Percentiles rank a stretch among this genome's conserved stretches.
Evolutionary conservation across 2,888 invertebrate genomes (phyloP).

Genomic region (Crematogaster levior): DNA sequence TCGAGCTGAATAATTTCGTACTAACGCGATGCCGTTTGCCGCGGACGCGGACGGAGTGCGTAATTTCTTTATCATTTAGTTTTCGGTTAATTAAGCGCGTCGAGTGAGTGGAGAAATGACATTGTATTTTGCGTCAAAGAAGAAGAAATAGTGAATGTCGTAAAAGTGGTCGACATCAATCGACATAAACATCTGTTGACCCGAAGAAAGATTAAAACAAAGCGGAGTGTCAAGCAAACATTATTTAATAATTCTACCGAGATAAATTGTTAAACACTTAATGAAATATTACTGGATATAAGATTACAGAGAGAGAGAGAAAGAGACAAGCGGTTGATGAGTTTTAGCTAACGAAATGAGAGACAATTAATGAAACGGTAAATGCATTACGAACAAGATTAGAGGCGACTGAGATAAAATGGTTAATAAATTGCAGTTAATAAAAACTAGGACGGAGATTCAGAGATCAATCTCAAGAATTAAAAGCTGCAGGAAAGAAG

Average conservation of each 20-base stretch:
- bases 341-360: conserved; percentile 2
- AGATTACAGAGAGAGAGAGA: background rate
- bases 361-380: conserved; percentile 8
- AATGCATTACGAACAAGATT: conserved; percentile 5
- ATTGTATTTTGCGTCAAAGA: background rate
- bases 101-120: background rate
- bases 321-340: conserved; percentile 11
- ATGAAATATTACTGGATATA: background rate
- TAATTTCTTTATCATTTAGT: conserved; percentile 20
- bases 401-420: background rate
- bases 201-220: background rate
- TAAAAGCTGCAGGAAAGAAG: conserved; percentile 20
- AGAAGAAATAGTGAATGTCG: background rate
- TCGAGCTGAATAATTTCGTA: background rate
- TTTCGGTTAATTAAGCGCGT: background rate
- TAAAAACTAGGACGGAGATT: conserved; percentile 6
- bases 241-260: conserved; percentile 9
- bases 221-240: background rate
- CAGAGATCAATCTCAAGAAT: background rate
- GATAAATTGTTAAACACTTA: background rate
- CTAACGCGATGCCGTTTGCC: conserved; percentile 5
- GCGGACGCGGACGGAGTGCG: background rate
- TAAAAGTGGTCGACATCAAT: background rate
- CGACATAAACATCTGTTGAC: background rate
- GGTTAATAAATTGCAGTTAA: conserved; percentile 28